Base-by-base conservation (phyloP, 1,140 invertebrate species). In the Coelopa frigida region DNA sequence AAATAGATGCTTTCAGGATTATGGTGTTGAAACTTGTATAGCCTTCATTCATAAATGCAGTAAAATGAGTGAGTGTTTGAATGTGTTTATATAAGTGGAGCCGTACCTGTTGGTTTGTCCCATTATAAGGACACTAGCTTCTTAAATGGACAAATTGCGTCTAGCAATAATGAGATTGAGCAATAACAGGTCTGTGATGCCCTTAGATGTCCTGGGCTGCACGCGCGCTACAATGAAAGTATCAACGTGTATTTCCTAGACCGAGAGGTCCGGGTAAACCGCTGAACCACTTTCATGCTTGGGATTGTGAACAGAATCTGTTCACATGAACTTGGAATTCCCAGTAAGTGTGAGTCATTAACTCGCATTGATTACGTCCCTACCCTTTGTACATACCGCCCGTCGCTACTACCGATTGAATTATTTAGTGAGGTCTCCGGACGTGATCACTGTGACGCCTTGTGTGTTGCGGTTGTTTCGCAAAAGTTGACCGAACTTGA, bases 231-330 rank as follows among this genome's bases (percentile, higher is more conserved):
- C 41, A 43, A 43, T 43, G 41, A 43, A 43, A 43, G 41, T 43
- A 43, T 43, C 41, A 43, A 43, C 41, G 41, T 43, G 78, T 80
- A 72, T 71, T 73, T 70, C 79, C 82, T 73, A 76, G 72, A 52
- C 50, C 54, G 52, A 78, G 74, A 81, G 80, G 79, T 62, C 72
- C 74, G 78, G 83, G 82, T 77, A 85, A 86, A 73, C 82, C 73
- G 69, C 69, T 84, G 75, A 86, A 85, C 72, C 75, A 75, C 76
- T 73, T 78, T 82, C 82, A 78, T 87, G 82, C 73, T 84, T 74
- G 83, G 83, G 82, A 87, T 85, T 76, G 82, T 75, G 76, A 74
- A 73, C 20, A 77, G n/a, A n/a, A n/a, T n/a, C n/a, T n/a, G n/a
- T n/a, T n/a, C n/a, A n/a, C n/a, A n/a, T n/a, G n/a, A n/a, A n/a